Percentiles rank a stretch among this genome's conserved stretches.
phyloP scores from a whole-genome alignment of 2,888 invertebrate genomes.

The Meteorus colon region DNA sequence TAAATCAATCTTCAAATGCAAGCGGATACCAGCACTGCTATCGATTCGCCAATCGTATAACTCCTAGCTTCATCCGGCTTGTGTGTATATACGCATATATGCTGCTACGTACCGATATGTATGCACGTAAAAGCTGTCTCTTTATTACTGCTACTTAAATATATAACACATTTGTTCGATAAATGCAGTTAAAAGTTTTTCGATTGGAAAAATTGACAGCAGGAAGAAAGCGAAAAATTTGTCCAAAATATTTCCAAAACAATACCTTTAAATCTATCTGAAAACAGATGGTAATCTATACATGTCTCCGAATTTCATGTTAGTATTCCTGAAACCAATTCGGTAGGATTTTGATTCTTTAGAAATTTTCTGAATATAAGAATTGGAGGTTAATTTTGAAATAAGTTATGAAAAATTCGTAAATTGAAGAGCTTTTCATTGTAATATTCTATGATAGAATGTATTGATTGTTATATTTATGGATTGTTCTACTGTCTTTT shows the following conservation, averaged over 20 bases:
- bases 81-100: background rate
- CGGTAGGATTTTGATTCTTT: too few species aligned
- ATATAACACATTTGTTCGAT: background rate
- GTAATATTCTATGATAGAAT: too few species aligned
- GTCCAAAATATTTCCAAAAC: background rate
- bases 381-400: too few species aligned
- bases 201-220: background rate
- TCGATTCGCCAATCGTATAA: constrained; percentile 31
- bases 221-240: background rate
- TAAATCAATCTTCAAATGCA: constrained; percentile 28
- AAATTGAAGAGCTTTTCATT: too few species aligned
- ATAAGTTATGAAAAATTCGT: too few species aligned
- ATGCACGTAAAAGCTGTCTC: background rate
- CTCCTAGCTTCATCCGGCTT: background rate
- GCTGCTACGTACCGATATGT: background rate
- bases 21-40: constrained; percentile 22
- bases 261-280: too few species aligned
- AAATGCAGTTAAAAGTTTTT: background rate
- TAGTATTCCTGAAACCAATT: too few species aligned
- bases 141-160: background rate
- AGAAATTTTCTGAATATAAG: too few species aligned
- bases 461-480: too few species aligned
- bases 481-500: too few species aligned
- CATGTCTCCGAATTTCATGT: too few species aligned
- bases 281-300: too few species aligned